phyloP scores from a whole-genome alignment of 2,113 vertebrate species.

The Halichoeres trimaculatus region DNA sequence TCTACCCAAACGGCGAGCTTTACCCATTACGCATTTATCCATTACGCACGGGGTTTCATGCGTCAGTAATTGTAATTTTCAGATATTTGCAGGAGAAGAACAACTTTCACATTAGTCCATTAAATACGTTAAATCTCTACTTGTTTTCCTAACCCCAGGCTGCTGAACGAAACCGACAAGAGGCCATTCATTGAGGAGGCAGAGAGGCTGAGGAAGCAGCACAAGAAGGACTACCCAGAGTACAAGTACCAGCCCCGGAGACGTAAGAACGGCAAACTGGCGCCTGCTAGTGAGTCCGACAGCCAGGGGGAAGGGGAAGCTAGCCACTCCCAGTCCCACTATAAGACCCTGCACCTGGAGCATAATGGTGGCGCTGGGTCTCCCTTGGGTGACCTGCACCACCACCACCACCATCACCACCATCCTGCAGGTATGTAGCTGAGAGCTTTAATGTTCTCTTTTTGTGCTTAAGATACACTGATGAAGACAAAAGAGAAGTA shows the following conservation, averaged over 20 bases:
- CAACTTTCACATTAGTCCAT: conserved; percentile 14
- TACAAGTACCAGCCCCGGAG: conserved; percentile 99
- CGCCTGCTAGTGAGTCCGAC: conserved; percentile 87
- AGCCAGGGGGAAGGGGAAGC: conserved; percentile 91
- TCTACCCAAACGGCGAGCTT: not conserved
- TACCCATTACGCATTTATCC: not conserved
- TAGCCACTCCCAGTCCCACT: conserved; percentile 93
- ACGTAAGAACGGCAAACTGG: conserved; percentile 95
- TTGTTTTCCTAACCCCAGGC: conserved; percentile 76
- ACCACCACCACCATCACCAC: conserved; percentile 78
- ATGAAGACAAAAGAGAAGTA: not conserved
- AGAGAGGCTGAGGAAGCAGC: conserved; percentile 95
- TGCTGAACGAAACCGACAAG: conserved; percentile 96
- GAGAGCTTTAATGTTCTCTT: not conserved
- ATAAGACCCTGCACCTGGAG: conserved; percentile 94
- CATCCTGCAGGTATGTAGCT: conserved; percentile 88
- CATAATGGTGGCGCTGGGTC: conserved; percentile 87
- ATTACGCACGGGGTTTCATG: not conserved
- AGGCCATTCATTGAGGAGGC: conserved; percentile 98
- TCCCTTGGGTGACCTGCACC: conserved; percentile 92
- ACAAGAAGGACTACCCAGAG: conserved; percentile 98
- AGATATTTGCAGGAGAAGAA: not conserved
- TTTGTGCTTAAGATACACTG: not conserved
- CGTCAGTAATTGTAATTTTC: conserved; percentile 8
- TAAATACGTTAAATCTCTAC: conserved; percentile 24